phyloP scores from a whole-genome alignment of 2,888 invertebrate genomes.

The Lasioglossum calceatum region DNA sequence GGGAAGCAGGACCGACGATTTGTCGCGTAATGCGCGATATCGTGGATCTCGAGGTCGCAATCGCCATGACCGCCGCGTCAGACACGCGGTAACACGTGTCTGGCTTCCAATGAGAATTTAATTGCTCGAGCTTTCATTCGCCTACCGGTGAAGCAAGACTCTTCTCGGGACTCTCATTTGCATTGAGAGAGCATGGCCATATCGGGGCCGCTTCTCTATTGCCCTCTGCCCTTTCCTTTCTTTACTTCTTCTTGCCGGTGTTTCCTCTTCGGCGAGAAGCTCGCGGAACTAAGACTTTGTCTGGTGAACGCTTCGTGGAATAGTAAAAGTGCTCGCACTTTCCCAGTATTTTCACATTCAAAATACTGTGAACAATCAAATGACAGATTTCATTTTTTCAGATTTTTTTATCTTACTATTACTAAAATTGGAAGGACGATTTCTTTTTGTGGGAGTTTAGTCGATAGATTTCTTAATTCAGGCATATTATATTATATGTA shows the following conservation, averaged over 20 bases:
- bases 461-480: not conserved
- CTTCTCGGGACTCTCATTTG: slow-evolving; percentile 73
- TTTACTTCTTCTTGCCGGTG: slow-evolving; percentile 20
- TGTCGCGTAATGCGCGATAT: slow-evolving; percentile 82
- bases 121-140: slow-evolving; percentile 75
- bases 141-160: slow-evolving; percentile 46
- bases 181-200: slow-evolving; percentile 77
- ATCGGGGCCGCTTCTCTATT: slow-evolving; percentile 76
- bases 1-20: slow-evolving; percentile 73
- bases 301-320: not conserved
- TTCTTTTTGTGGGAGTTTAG: not conserved
- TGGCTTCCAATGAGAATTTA: slow-evolving; percentile 79
- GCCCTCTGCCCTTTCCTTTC: slow-evolving; percentile 48
- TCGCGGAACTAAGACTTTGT: slow-evolving; percentile 16
- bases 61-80: slow-evolving; percentile 79
- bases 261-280: not conserved
- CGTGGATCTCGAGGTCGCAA: slow-evolving; percentile 79
- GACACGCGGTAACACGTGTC: slow-evolving; percentile 81
- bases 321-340: not conserved
- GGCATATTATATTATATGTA: not conserved
- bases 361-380: not conserved
- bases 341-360: not conserved
- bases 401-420: not conserved
- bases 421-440: not conserved
- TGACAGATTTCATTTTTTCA: too few relatives aligned